Percentiles rank a stretch among this genome's conserved stretches.
phyloP scores from a whole-genome alignment of 2,888 invertebrate genomes.

The Cataglyphis rosenhaueri region DNA sequence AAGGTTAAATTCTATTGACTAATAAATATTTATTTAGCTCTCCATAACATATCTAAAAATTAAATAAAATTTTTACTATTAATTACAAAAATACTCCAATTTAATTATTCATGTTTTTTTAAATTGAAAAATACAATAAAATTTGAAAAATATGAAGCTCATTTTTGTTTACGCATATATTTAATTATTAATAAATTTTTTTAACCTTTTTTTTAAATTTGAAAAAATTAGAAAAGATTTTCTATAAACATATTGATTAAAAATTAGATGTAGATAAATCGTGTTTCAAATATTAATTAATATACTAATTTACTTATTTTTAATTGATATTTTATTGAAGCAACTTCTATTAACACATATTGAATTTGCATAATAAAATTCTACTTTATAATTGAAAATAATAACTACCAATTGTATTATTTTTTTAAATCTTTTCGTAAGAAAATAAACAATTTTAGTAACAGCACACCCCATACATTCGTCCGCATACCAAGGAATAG shows the following conservation, averaged over 20 bases:
- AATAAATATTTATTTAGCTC: background rate
- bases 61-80: background rate
- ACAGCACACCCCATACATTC: background rate
- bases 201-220: background rate
- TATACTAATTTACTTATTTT: background rate
- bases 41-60: background rate
- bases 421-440: background rate
- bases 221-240: background rate
- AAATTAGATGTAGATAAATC: background rate
- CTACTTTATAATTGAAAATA: background rate
- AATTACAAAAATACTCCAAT: background rate
- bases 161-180: background rate
- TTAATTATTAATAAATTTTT: background rate
- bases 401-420: background rate
- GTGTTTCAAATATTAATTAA: background rate
- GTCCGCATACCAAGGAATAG: constrained; percentile 5
- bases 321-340: background rate
- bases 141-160: background rate
- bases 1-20: background rate
- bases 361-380: background rate
- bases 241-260: background rate
- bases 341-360: background rate
- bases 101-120: background rate
- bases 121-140: background rate
- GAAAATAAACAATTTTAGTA: background rate